Percentiles rank a stretch among this genome's conserved stretches.
These are phyloP conservation scores for Anarsia innoxiella DNA, from an alignment of 2,888 invertebrate genomes.

Conservation along the genomic window DNA sequence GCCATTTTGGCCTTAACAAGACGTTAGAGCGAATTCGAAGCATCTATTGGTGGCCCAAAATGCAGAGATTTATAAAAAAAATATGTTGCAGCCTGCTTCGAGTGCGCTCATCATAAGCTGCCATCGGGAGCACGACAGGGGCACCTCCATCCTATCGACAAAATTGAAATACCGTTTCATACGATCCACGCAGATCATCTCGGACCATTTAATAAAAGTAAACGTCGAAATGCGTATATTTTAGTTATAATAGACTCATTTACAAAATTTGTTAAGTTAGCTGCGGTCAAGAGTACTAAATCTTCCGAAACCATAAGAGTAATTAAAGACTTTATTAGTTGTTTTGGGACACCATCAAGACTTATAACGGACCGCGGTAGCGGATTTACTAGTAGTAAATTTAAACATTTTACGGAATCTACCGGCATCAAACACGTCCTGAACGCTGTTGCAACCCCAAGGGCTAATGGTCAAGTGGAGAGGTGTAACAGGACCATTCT, in stretches of 20 bases:
- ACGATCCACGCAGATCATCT: slow-evolving; percentile 34
- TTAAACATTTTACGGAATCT: slow-evolving; percentile 6
- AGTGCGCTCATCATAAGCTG: neutral
- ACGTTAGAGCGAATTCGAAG: neutral
- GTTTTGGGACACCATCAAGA: slow-evolving; percentile 12
- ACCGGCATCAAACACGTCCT: slow-evolving; percentile 12
- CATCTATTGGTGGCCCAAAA: neutral
- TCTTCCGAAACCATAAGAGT: neutral
- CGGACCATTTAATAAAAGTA: neutral
- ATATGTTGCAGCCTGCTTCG: no score
- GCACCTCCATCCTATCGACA: slow-evolving; percentile 32
- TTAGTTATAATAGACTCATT: slow-evolving; percentile 34
- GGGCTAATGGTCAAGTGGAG: no score
- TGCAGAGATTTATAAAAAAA: no score
- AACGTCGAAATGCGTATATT: slow-evolving; percentile 21
- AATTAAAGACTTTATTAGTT: slow-evolving; percentile 11
- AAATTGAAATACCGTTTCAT: slow-evolving; percentile 32
- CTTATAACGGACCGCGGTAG: slow-evolving; percentile 15
- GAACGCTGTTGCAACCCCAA: no score
- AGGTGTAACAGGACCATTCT: no score
- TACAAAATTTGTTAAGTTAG: slow-evolving; percentile 31
- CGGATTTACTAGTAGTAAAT: slow-evolving; percentile 11
- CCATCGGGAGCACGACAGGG: neutral
- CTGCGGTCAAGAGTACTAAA: slow-evolving; percentile 21
- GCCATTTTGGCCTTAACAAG: neutral